These are phyloP conservation scores for Eurystomus glaucurus DNA, from an alignment of 2,797 vertebrate species.

Conservation along the genomic window DNA sequence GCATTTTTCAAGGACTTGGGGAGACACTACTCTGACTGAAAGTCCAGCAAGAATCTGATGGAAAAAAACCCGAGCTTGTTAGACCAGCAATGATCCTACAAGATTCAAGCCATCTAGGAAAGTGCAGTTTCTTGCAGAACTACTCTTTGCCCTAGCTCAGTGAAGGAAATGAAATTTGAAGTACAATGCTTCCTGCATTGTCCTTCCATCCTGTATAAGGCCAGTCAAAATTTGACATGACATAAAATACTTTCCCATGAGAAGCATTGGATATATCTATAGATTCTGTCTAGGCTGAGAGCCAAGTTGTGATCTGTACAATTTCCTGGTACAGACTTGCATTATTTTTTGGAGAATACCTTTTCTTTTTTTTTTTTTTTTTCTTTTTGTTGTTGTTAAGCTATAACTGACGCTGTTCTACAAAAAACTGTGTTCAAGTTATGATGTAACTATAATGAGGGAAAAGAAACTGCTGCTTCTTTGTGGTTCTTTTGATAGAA, in stretches of 20 bases:
- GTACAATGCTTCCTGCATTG: neutral
- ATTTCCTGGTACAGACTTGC: neutral
- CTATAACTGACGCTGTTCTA: neutral
- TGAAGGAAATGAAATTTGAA: neutral
- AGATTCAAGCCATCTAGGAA: neutral
- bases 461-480: neutral
- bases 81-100: neutral
- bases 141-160: neutral
- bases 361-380: too few species aligned
- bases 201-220: neutral
- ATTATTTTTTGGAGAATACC: neutral
- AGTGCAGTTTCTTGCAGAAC: neutral
- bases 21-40: neutral
- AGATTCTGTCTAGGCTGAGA: neutral
- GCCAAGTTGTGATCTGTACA: neutral
- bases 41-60: neutral
- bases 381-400: neutral
- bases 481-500: neutral
- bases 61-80: neutral
- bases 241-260: neutral
- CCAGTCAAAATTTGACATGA: neutral
- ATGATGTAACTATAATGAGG: neutral
- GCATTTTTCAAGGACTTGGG: neutral
- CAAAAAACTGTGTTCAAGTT: neutral
- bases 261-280: neutral